Evolutionary conservation across 2,888 invertebrate species (phyloP).

Genomic region (Bellardia bayeri): DNA sequence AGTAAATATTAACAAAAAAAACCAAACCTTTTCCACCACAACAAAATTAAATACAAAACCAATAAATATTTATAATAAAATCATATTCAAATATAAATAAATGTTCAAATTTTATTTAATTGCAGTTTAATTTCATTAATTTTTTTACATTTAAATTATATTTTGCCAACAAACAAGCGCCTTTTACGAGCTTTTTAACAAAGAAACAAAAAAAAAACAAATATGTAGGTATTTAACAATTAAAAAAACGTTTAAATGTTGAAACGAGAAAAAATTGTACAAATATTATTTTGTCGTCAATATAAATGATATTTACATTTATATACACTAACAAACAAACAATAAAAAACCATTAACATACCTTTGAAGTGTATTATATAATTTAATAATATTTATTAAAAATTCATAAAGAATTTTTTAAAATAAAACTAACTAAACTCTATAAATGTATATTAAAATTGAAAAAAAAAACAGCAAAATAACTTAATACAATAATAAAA

Average conservation of each 20-base stretch:
- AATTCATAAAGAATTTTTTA: conserved; percentile 69
- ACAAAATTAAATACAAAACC: conserved; percentile 30
- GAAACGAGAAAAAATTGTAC: conserved; percentile 58
- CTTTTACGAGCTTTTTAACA: conserved; percentile 74
- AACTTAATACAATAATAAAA: conserved; percentile 66
- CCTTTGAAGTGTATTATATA: conserved; percentile 62
- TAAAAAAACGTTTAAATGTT: conserved; percentile 31
- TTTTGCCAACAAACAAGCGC: conserved; percentile 73
- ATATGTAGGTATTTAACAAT: conserved; percentile 50
- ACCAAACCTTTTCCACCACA: conserved; percentile 63
- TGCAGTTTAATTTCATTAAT: conserved; percentile 45
- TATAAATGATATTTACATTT: conserved; percentile 66
- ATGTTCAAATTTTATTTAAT: conserved; percentile 56
- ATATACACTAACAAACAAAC: conserved; percentile 21
- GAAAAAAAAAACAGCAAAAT: conserved; percentile 31
- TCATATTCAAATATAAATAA: conserved; percentile 30
- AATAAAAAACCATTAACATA: conserved; percentile 10
- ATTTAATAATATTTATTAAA: conserved; percentile 58
- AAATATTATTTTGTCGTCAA: conserved; percentile 63
- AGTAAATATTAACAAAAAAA: conserved; percentile 52
- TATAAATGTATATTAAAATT: conserved; percentile 40
- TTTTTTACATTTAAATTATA: conserved; percentile 50
- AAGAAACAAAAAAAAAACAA: conserved; percentile 12
- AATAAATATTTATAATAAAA: conserved; percentile 50
- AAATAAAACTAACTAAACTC: neutral